Conservation (phyloP, 2,113 vertebrate genomes). For the Poeciliopsis occidentalis region DNA sequence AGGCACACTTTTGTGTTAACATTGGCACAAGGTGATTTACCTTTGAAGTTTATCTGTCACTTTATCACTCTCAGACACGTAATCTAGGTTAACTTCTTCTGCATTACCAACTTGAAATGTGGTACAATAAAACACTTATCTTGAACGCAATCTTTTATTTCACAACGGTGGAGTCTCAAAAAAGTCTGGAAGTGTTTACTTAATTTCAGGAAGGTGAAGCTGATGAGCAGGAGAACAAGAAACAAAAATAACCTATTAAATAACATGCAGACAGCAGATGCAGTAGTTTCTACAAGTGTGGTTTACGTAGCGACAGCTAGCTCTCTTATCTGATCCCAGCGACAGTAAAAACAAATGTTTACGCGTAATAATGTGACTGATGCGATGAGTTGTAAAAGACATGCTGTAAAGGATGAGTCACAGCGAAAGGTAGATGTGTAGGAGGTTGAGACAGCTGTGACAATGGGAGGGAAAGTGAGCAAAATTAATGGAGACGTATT, state of each 20-base stretch:
- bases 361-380: slow-evolving; percentile 33
- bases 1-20: neutral
- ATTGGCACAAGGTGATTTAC: neutral
- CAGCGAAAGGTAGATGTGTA: slow-evolving; percentile 15
- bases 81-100: neutral
- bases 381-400: slow-evolving; percentile 24
- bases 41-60: neutral
- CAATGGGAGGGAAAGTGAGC: slow-evolving; percentile 5
- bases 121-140: neutral
- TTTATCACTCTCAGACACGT: neutral
- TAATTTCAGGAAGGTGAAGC: neutral
- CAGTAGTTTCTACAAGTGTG: slow-evolving; percentile 50
- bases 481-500: slow-evolving; percentile 18
- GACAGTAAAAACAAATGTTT: slow-evolving; percentile 42
- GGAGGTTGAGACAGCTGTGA: neutral
- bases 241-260: neutral
- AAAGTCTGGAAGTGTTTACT: neutral
- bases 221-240: no score
- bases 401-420: neutral
- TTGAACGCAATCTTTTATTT: neutral
- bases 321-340: slow-evolving; percentile 43
- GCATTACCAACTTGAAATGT: neutral
- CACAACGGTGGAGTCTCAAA: neutral
- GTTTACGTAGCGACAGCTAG: slow-evolving; percentile 52
- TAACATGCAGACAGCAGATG: neutral